Percentiles rank a stretch among this genome's conserved stretches.
phyloP scores from a whole-genome alignment of 1,140 invertebrate genomes.

The Tribolium castaneum region DNA sequence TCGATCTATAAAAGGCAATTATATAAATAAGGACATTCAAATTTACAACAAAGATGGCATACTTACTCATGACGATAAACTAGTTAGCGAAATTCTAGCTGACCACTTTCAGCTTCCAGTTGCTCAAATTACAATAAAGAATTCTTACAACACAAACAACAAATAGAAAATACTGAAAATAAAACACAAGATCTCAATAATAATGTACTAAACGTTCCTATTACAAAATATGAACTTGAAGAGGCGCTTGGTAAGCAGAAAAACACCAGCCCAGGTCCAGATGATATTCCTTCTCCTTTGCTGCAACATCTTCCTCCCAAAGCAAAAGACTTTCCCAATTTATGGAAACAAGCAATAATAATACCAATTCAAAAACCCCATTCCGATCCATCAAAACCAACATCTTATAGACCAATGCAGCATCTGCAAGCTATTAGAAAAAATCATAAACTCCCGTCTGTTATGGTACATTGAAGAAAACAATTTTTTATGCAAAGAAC shows the following conservation, averaged over 20 bases:
- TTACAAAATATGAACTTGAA: conserved; percentile 23
- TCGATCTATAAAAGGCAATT: conserved; percentile 8
- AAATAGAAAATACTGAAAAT: not conserved
- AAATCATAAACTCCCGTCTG: no score
- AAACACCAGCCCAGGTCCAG: no score
- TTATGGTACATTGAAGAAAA: no score
- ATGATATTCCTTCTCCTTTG: no score
- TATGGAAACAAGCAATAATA: no score
- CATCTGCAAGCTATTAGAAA: no score
- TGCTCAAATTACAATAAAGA: not conserved
- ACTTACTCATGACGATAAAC: conserved; percentile 14
- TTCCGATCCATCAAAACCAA: no score
- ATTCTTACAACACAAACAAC: conserved; percentile 11
- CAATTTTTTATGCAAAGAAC: no score
- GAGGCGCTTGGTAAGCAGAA: not conserved
- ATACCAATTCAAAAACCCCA: no score
- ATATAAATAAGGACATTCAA: not conserved
- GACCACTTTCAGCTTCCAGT: conserved; percentile 2
- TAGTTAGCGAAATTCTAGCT: conserved; percentile 10
- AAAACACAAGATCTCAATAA: not conserved
- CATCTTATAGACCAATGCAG: no score
- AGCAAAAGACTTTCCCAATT: no score
- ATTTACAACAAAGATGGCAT: not conserved
- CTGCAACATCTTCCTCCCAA: no score
- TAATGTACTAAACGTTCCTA: conserved; percentile 3